A percentile compares a stretch with the other conserved stretches of the same genome.
phyloP scores from a whole-genome alignment of 2,113 vertebrate genomes.

The Pedionomus torquatus region DNA sequence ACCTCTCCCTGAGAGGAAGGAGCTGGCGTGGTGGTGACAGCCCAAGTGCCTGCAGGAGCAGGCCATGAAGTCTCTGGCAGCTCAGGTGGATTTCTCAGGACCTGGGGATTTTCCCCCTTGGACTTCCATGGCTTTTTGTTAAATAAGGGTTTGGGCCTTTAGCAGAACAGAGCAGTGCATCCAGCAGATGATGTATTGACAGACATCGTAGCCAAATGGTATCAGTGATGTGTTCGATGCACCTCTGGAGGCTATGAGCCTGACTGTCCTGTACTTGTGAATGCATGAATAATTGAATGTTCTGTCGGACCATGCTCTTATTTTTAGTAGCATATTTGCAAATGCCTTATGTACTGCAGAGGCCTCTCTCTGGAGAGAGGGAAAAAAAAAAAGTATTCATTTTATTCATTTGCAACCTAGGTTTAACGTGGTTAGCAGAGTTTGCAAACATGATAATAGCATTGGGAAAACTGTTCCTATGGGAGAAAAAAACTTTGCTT shows the following conservation, averaged over 20 bases:
- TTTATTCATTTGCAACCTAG: background rate
- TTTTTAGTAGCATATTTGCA: background rate
- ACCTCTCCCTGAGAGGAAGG: background rate
- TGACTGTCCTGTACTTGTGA: background rate
- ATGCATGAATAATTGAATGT: background rate
- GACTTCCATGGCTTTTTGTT: background rate
- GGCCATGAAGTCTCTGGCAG: background rate
- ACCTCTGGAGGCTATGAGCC: background rate
- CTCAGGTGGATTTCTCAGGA: background rate
- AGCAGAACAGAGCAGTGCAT: background rate
- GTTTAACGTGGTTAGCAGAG: background rate
- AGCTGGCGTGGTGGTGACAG: background rate
- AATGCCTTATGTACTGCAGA: background rate
- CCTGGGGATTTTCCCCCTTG: background rate
- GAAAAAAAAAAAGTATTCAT: background rate
- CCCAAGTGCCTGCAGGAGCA: background rate
- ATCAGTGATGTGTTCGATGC: background rate
- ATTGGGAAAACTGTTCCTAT: background rate
- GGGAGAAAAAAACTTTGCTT: background rate
- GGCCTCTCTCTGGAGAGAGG: background rate
- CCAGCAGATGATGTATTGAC: background rate
- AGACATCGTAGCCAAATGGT: accelerated
- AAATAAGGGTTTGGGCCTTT: background rate
- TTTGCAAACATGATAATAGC: background rate
- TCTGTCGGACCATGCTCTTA: background rate